Conservation (phyloP, 2,888 invertebrate genomes). For the Tinea pellionella region DNA sequence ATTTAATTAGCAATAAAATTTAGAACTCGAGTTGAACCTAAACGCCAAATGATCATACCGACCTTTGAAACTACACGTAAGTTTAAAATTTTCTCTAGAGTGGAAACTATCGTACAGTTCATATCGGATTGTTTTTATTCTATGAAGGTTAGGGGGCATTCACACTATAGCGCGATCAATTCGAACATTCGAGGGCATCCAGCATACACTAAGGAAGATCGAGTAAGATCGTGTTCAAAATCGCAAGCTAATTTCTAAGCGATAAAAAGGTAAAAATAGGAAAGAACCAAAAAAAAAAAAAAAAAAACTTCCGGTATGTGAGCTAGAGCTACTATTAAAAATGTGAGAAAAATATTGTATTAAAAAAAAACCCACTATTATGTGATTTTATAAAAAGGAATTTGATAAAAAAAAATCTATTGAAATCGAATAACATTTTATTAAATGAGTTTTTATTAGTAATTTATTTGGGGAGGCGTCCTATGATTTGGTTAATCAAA, state of each 20-base stretch:
- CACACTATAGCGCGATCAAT: constrained; percentile 49
- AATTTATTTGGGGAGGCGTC: background rate
- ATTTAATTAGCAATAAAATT: too few species aligned
- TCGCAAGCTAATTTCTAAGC: constrained; percentile 43
- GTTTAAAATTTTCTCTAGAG: too few species aligned
- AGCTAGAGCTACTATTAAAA: constrained; percentile 48
- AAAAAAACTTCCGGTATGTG: constrained; percentile 60
- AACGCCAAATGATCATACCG: too few species aligned
- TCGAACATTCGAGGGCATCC: constrained; percentile 60
- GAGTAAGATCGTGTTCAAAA: constrained; percentile 41
- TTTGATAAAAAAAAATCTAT: background rate
- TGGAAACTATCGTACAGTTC: background rate
- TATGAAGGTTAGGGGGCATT: constrained; percentile 39
- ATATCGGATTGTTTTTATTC: background rate
- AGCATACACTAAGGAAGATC: constrained; percentile 50
- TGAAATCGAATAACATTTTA: background rate
- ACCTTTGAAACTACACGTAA: too few species aligned
- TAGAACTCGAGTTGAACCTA: too few species aligned
- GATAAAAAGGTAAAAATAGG: constrained; percentile 17
- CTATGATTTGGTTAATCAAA: background rate
- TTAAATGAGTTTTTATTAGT: constrained; percentile 8
- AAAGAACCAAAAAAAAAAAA: constrained; percentile 17
- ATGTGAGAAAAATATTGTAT: constrained; percentile 21
- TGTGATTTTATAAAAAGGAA: constrained; percentile 3
- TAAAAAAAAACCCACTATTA: background rate